Evolutionary conservation across 1,140 invertebrate species (phyloP).

Genomic region (Holcopasites calliopsidis): DNA sequence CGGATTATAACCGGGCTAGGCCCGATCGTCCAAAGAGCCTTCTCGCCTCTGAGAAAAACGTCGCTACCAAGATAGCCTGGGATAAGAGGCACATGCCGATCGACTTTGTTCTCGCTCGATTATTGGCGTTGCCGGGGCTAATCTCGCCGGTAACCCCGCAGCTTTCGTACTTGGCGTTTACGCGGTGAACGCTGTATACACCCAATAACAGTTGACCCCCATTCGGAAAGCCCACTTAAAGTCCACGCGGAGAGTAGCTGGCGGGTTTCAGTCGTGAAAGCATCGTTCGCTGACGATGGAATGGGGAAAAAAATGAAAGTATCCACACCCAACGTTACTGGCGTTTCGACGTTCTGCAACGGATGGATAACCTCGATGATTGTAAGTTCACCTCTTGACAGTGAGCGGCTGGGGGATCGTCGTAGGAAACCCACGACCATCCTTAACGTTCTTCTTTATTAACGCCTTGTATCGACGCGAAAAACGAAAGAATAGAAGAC

Average conservation of each 20-base stretch:
- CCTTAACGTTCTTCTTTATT: slow-evolving; percentile 23
- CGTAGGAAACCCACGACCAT: slow-evolving; percentile 31
- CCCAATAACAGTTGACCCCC: slow-evolving; percentile 61
- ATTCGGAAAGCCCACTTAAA: slow-evolving; percentile 60
- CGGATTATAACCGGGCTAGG: not conserved
- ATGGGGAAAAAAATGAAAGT: slow-evolving; percentile 13
- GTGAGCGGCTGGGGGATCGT: not conserved
- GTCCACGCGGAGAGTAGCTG: slow-evolving; percentile 10
- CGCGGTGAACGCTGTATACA: slow-evolving; percentile 35
- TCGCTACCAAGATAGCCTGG: slow-evolving; percentile 24
- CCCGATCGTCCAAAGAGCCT: not conserved
- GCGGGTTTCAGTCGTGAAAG: not conserved
- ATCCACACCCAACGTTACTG: slow-evolving; percentile 33
- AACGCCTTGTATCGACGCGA: too few relatives aligned
- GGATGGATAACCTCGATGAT: slow-evolving; percentile 3
- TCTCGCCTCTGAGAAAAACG: not conserved
- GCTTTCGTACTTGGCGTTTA: slow-evolving; percentile 58
- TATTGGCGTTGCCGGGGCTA: slow-evolving; percentile 59
- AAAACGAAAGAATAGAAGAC: too few relatives aligned
- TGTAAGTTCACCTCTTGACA: not conserved
- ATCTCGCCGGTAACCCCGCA: slow-evolving; percentile 47
- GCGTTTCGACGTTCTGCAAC: slow-evolving; percentile 6
- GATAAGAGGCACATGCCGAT: slow-evolving; percentile 25
- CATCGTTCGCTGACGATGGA: not conserved
- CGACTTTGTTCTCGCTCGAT: slow-evolving; percentile 59